A percentile compares a stretch with the other conserved stretches of the same genome.
phyloP scores from a whole-genome alignment of 2,113 vertebrate genomes.

The Capreolus pygargus region DNA sequence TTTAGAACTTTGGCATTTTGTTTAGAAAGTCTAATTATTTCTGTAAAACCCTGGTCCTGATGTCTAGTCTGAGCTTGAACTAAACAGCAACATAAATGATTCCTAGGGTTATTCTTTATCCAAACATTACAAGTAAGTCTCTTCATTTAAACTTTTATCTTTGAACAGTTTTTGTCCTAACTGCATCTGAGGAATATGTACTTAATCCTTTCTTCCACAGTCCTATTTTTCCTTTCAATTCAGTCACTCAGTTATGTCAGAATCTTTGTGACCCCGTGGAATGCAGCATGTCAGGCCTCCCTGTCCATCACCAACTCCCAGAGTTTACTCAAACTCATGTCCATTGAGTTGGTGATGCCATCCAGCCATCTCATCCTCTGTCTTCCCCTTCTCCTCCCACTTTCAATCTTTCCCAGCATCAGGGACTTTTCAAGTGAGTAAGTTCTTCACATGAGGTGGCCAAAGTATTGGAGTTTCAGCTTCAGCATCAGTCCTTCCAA shows the following conservation, averaged over 20 bases:
- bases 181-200: not conserved
- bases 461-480: not conserved
- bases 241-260: not conserved
- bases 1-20: not conserved
- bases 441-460: not conserved
- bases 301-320: not conserved
- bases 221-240: not conserved
- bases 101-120: not conserved
- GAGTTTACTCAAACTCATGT: not conserved
- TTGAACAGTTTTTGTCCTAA: not conserved
- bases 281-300: not conserved
- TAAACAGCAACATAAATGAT: not conserved
- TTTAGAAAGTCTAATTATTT: not conserved
- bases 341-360: not conserved
- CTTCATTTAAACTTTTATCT: not conserved
- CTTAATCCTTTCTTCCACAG: not conserved
- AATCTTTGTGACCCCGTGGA: not conserved
- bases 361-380: not conserved
- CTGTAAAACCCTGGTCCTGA: not conserved
- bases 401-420: not conserved
- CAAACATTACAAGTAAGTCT: not conserved
- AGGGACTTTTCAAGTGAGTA: not conserved
- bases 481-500: not conserved
- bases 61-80: not conserved
- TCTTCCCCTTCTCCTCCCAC: not conserved